These are phyloP conservation scores for Lordiphosa collinella DNA, from an alignment of 1,140 invertebrate genomes.

Conservation along the genomic window DNA sequence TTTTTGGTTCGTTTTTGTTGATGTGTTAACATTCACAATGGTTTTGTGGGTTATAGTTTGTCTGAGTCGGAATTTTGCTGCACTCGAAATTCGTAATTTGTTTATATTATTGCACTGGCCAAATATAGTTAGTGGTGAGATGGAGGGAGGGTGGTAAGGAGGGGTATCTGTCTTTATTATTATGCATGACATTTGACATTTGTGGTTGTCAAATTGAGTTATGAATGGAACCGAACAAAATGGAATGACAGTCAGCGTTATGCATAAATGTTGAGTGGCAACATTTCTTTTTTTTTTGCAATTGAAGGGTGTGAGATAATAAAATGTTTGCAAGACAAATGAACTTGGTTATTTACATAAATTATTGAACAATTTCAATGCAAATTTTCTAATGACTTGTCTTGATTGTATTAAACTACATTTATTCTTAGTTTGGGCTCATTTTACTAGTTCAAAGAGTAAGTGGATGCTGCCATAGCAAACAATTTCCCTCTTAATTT, in stretches of 20 bases:
- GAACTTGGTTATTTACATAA: too few species aligned
- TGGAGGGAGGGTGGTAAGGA: not conserved
- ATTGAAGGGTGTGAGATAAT: too few species aligned
- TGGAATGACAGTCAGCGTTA: not conserved
- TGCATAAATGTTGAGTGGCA: not conserved
- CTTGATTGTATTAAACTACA: too few species aligned
- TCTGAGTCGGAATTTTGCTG: slow-evolving; percentile 1
- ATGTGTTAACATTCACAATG: slow-evolving; percentile 60
- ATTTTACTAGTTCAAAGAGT: too few species aligned
- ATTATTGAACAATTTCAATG: too few species aligned
- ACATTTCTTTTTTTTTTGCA: too few species aligned
- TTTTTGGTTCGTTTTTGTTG: slow-evolving; percentile 5
- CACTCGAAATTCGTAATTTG: slow-evolving; percentile 60
- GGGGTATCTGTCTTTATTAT: slow-evolving; percentile 26
- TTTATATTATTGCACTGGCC: slow-evolving; percentile 48
- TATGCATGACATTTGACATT: slow-evolving; percentile 41
- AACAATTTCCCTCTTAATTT: too few species aligned
- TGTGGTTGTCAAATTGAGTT: slow-evolving; percentile 40
- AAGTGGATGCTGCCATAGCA: too few species aligned
- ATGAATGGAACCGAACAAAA: slow-evolving; percentile 19
- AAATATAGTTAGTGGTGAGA: not conserved
- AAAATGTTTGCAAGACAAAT: too few species aligned
- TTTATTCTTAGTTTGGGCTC: too few species aligned
- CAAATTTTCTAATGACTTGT: too few species aligned
- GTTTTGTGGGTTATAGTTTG: slow-evolving; percentile 36